Conservation (phyloP, 2,888 invertebrate genomes). For the Ormyrus pomaceus region DNA sequence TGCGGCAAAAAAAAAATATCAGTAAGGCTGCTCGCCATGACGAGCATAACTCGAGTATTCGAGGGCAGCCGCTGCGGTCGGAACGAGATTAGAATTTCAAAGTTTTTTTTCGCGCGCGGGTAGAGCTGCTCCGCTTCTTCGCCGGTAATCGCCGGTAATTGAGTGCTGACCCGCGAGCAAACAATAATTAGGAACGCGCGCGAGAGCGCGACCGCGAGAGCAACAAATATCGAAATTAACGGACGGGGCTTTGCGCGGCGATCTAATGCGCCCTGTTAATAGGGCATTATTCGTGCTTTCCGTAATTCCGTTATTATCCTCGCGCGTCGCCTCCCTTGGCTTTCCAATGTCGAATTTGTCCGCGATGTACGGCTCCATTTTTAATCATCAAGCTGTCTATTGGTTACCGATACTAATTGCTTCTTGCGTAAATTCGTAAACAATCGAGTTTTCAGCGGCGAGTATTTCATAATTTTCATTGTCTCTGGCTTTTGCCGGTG, state of each 20-base stretch:
- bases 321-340: background rate
- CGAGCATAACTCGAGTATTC: no score
- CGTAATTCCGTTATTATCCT: no score
- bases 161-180: constrained; percentile 28
- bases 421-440: no score
- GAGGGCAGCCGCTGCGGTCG: constrained; percentile 13
- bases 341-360: background rate
- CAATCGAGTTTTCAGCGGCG: no score
- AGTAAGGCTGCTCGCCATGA: no score
- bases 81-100: constrained; percentile 32
- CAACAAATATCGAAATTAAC: constrained; percentile 30
- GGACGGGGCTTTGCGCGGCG: constrained; percentile 12
- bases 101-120: background rate
- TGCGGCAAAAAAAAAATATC: no score
- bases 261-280: background rate
- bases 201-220: no score
- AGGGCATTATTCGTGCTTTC: background rate
- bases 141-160: background rate
- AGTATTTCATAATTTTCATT: no score
- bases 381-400: no score
- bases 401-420: no score
- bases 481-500: no score
- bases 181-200: constrained; percentile 15
- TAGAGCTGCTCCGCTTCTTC: background rate
- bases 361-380: no score